Conservation (phyloP, 2,888 invertebrate species). For the Melipona beecheii region DNA sequence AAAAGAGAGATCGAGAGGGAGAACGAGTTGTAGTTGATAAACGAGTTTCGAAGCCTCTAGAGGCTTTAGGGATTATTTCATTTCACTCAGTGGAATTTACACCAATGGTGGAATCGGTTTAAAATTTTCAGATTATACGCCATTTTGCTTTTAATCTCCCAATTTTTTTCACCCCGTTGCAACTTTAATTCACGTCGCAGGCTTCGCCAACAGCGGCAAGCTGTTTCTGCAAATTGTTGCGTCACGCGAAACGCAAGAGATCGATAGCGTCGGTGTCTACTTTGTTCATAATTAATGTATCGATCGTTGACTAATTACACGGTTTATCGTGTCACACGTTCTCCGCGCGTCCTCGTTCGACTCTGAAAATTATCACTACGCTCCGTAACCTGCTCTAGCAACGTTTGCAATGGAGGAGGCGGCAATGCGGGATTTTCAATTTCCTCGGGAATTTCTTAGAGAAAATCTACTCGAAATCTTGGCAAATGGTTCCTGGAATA, state of each 20-base stretch:
- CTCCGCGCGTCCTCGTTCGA: not conserved
- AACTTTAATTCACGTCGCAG: no score
- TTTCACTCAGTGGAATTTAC: not conserved
- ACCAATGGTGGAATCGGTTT: not conserved
- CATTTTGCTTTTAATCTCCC: no score
- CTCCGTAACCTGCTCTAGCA: no score
- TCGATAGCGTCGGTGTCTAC: no score
- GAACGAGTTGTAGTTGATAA: not conserved
- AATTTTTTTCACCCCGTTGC: no score
- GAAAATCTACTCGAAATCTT: constrained; percentile 9
- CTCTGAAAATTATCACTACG: not conserved
- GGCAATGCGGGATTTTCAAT: constrained; percentile 14
- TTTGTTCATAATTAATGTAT: not conserved
- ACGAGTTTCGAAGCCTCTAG: not conserved
- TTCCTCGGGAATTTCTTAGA: constrained; percentile 22
- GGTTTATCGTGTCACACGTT: not conserved
- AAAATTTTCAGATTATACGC: not conserved
- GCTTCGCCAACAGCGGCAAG: no score
- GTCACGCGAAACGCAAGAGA: no score
- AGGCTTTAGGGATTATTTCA: not conserved
- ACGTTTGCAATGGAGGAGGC: not conserved
- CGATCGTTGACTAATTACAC: not conserved
- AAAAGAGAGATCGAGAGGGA: not conserved
- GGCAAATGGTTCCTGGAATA: constrained; percentile 26
- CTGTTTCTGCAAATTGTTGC: no score